phyloP scores from a whole-genome alignment of 2,113 vertebrate genomes.

The Nipponia nippon region DNA sequence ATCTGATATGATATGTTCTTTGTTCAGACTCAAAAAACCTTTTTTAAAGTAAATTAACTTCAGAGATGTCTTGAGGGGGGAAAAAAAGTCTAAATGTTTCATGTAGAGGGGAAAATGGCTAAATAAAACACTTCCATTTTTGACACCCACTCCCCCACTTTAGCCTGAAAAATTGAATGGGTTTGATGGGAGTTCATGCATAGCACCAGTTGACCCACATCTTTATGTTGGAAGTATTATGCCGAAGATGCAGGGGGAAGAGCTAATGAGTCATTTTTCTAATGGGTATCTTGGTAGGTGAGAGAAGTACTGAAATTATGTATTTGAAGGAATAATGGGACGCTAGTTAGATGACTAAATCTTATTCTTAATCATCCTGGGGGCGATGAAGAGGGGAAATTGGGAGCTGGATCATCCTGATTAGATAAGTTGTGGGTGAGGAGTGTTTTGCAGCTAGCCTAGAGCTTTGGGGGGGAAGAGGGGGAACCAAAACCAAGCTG shows the following conservation, averaged over 20 bases:
- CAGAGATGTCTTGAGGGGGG: background rate
- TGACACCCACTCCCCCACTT: background rate
- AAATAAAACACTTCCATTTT: background rate
- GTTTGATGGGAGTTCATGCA: background rate
- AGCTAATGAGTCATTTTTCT: slow-evolving; percentile 46
- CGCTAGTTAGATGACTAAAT: slow-evolving; percentile 44
- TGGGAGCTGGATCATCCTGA: background rate
- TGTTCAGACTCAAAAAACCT: background rate
- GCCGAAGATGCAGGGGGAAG: background rate
- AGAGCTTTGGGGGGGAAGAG: background rate
- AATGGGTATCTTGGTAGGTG: slow-evolving; percentile 15
- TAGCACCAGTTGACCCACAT: background rate
- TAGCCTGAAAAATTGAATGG: background rate
- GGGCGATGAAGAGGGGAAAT: background rate
- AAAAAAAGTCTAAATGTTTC: background rate
- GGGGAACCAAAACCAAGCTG: background rate
- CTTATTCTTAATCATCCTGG: slow-evolving; percentile 45
- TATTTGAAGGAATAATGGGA: slow-evolving; percentile 29
- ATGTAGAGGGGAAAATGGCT: background rate
- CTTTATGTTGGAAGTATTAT: background rate
- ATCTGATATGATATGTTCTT: background rate
- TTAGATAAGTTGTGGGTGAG: background rate
- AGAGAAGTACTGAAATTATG: background rate
- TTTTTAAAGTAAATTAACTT: background rate
- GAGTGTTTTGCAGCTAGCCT: background rate